phyloP scores from a whole-genome alignment of 2,888 invertebrate genomes.

The Deroplatys truncata region DNA sequence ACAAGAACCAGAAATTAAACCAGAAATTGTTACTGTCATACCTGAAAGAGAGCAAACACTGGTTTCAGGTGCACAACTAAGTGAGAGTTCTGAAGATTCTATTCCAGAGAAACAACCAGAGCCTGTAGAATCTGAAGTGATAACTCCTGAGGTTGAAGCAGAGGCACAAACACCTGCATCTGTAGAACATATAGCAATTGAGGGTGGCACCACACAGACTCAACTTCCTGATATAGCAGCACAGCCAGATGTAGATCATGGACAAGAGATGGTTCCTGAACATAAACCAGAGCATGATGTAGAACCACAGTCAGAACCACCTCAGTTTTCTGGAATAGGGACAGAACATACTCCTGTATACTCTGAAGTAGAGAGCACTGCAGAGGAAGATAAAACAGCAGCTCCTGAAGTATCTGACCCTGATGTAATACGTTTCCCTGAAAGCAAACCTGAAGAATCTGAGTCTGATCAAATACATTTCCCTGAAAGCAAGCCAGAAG shows the following conservation, averaged over 20 bases:
- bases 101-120: neutral
- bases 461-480: neutral
- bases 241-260: neutral
- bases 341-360: neutral
- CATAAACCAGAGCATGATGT: neutral
- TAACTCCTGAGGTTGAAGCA: too few relatives aligned
- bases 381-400: neutral
- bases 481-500: neutral
- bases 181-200: neutral
- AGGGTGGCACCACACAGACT: neutral
- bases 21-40: neutral
- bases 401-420: neutral
- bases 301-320: slow-evolving; percentile 9
- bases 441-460: neutral
- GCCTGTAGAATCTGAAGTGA: neutral
- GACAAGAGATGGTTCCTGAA: neutral
- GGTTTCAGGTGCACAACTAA: neutral
- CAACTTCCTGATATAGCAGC: neutral
- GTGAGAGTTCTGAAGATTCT: neutral
- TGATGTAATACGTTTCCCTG: neutral
- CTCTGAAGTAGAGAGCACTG: neutral
- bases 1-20: neutral
- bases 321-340: neutral
- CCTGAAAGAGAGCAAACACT: slow-evolving; percentile 7
- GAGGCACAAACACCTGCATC: neutral